These are phyloP conservation scores for Eupleurogrammus muticus DNA, from an alignment of 2,797 vertebrate species.

Conservation along the genomic window DNA sequence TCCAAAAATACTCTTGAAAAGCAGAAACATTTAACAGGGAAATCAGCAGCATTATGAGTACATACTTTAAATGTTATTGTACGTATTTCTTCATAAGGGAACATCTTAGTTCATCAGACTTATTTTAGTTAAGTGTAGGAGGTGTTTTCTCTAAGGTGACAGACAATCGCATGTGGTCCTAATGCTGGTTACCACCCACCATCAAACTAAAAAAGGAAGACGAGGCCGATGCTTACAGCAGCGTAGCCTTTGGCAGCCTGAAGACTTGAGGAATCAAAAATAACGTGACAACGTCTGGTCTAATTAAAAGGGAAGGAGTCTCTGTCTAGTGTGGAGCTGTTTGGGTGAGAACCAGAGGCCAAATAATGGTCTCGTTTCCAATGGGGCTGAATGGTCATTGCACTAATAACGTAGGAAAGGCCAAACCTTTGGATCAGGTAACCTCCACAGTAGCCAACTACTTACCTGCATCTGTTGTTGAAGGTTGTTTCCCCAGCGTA, in stretches of 20 bases:
- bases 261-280: not conserved
- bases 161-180: not conserved
- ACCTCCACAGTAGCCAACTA: not conserved
- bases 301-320: no score
- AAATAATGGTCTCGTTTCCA: no score
- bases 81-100: no score
- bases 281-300: not conserved
- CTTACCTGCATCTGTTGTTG: not conserved
- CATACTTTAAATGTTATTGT: no score
- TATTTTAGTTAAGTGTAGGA: no score
- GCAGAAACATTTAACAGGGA: not conserved
- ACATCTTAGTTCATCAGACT: no score
- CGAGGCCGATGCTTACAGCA: not conserved
- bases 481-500: conserved; percentile 12
- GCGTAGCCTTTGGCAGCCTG: not conserved
- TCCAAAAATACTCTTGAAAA: not conserved
- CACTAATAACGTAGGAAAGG: conserved; percentile 1
- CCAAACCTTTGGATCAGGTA: conserved; percentile 4
- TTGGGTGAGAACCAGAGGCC: no score
- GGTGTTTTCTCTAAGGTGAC: no score
- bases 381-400: no score
- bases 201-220: no score
- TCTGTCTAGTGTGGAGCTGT: no score
- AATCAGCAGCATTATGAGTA: no score
- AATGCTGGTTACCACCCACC: not conserved